Conservation (phyloP, 2,113 vertebrate genomes). For the Hylia prasina region DNA sequence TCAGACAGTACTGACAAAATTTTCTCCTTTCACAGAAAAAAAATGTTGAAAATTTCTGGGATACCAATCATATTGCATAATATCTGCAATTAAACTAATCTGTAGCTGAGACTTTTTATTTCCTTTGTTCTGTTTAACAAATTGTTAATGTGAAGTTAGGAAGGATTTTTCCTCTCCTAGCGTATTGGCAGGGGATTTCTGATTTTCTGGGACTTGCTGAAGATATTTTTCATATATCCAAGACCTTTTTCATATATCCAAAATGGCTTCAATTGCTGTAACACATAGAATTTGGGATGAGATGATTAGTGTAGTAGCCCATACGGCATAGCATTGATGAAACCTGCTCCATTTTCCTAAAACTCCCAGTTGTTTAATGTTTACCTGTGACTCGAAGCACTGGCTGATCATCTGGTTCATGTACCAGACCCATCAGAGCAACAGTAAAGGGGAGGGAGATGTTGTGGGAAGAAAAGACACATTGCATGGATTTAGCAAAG, state of each 20-base stretch:
- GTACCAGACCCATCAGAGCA: background rate
- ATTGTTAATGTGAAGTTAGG: background rate
- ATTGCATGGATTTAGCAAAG: background rate
- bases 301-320: background rate
- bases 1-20: background rate
- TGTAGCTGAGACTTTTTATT: conserved; percentile 1
- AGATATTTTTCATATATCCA: background rate
- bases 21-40: background rate
- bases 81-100: conserved; percentile 28
- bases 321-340: background rate
- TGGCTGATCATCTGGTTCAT: background rate
- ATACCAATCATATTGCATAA: conserved; percentile 36
- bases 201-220: background rate
- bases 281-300: background rate
- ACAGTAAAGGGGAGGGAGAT: background rate
- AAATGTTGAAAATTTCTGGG: conserved; percentile 7
- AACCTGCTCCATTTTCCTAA: background rate
- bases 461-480: background rate
- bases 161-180: background rate
- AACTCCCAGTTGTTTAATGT: background rate
- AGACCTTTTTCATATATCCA: background rate
- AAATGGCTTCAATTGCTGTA: background rate
- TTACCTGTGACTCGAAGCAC: background rate
- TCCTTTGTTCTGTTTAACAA: background rate
- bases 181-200: background rate